Percentiles rank a stretch among this genome's conserved stretches.
These are phyloP conservation scores for Tragelaphus strepsiceros DNA, from an alignment of 2,113 vertebrate genomes.

Conservation along the genomic window DNA sequence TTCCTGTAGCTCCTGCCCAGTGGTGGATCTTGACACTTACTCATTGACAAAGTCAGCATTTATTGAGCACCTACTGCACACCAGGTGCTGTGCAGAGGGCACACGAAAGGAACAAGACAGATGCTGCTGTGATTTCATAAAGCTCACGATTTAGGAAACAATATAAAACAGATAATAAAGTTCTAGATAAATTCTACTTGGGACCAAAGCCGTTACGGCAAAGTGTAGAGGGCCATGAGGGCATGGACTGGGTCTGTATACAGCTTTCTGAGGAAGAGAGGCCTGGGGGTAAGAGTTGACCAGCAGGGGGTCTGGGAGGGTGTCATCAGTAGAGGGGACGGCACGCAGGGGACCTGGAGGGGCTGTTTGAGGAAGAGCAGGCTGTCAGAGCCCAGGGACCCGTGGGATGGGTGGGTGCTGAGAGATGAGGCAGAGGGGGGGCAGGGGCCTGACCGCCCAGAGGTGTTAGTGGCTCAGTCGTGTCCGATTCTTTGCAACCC, in stretches of 20 bases:
- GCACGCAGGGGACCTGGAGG: background rate
- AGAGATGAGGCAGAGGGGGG: background rate
- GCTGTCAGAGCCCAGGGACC: background rate
- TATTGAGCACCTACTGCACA: background rate
- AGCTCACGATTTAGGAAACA: background rate
- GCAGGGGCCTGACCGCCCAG: background rate
- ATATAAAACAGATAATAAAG: background rate
- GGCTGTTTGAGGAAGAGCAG: background rate
- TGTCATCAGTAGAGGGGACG: background rate
- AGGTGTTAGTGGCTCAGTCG: background rate
- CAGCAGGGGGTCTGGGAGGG: background rate
- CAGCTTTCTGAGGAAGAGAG: background rate
- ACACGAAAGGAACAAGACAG: background rate
- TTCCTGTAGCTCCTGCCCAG: background rate
- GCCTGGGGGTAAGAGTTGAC: background rate
- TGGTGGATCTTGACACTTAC: background rate
- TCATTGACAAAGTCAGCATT: background rate
- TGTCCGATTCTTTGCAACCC: background rate
- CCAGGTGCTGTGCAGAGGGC: background rate
- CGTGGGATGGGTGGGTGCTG: background rate
- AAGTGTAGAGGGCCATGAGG: background rate
- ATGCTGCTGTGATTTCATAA: background rate
- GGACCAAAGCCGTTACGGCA: too few relatives aligned
- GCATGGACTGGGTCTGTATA: accelerated
- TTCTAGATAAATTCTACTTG: background rate